These are phyloP conservation scores for Poecile montanus DNA, from an alignment of 2,797 vertebrate genomes.

Conservation along the genomic window DNA sequence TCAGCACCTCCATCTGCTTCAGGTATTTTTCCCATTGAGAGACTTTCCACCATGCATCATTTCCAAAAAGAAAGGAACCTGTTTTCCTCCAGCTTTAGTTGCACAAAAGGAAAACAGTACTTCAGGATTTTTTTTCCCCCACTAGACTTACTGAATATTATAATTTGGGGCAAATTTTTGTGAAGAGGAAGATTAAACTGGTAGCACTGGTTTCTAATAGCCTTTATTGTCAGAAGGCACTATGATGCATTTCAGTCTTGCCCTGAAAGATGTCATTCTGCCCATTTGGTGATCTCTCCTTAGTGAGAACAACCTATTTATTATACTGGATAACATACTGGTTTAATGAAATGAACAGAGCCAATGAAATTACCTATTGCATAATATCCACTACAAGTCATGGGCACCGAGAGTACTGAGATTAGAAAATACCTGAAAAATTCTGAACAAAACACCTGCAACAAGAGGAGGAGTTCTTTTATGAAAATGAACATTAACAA, in stretches of 20 bases:
- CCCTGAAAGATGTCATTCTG: not conserved
- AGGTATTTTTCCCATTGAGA: not conserved
- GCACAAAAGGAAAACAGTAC: not conserved
- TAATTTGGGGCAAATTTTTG: not conserved
- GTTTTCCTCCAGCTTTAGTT: not conserved
- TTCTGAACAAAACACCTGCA: not conserved
- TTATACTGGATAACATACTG: fast-evolving
- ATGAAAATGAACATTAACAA: not conserved
- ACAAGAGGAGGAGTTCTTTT: not conserved
- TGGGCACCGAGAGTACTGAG: not conserved
- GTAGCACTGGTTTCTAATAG: not conserved
- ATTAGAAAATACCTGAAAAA: not conserved
- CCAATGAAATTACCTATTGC: not conserved
- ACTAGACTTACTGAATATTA: not conserved
- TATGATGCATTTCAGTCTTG: not conserved
- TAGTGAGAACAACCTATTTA: not conserved
- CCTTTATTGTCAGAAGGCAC: not conserved
- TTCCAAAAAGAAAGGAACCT: not conserved
- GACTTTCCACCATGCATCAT: not conserved
- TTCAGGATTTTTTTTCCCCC: fast-evolving
- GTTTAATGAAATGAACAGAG: not conserved
- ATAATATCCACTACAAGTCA: not conserved
- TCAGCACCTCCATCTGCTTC: not conserved
- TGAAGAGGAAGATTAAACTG: not conserved
- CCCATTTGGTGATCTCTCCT: not conserved